Evolutionary conservation across 1,140 invertebrate species (phyloP).

Genomic region (Oedothorax gibbosus): DNA sequence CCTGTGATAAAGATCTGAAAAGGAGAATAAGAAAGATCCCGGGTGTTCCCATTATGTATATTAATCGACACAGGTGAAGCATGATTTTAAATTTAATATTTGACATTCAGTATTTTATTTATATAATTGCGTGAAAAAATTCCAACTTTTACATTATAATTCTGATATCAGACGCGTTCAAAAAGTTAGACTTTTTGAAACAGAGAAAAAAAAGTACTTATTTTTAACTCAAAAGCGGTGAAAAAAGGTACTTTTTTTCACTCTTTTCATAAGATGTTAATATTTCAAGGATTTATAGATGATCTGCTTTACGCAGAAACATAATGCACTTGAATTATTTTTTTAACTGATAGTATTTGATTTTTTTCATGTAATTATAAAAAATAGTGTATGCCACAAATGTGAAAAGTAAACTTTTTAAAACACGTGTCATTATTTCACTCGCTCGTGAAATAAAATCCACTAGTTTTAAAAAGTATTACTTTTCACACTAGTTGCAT

Average conservation of each 20-base stretch:
- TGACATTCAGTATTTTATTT: not conserved
- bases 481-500: too few species aligned
- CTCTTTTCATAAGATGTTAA: not conserved
- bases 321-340: too few species aligned
- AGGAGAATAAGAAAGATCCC: slow-evolving; percentile 97
- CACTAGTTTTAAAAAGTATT: too few species aligned
- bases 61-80: slow-evolving; percentile 83
- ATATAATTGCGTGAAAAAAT: not conserved
- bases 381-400: too few species aligned
- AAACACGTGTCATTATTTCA: too few species aligned
- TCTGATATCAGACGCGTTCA: not conserved
- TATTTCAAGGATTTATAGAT: too few species aligned
- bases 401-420: too few species aligned
- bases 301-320: too few species aligned
- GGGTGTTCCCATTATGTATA: slow-evolving; percentile 98
- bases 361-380: too few species aligned
- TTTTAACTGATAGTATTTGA: too few species aligned
- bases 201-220: not conserved
- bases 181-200: not conserved
- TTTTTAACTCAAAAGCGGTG: not conserved
- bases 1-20: slow-evolving; percentile 98
- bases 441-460: too few species aligned
- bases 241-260: not conserved
- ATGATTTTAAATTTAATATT: not conserved
- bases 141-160: not conserved